A percentile compares a stretch with the other conserved stretches of the same genome.
phyloP scores from a whole-genome alignment of 2,113 vertebrate species.

The Pavo muticus region DNA sequence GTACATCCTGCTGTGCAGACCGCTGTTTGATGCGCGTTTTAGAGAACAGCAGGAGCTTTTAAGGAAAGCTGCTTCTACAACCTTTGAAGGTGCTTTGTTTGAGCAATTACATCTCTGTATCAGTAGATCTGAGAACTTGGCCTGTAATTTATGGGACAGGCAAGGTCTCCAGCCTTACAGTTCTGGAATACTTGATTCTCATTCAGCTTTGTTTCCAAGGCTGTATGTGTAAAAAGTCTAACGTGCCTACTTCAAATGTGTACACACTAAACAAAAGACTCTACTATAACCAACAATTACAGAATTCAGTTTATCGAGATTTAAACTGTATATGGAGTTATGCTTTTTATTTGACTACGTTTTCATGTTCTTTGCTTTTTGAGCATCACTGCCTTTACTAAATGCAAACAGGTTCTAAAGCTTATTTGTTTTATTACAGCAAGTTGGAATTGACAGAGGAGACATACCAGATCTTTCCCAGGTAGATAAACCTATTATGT shows the following conservation, averaged over 20 bases:
- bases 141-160: rapidly evolving
- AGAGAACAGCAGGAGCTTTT: neutral
- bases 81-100: neutral
- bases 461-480: conserved; percentile 97
- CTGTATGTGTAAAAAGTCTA: neutral
- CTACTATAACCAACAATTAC: neutral
- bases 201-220: neutral
- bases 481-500: conserved; percentile 76
- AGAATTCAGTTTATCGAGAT: neutral
- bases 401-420: conserved; percentile 23
- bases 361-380: neutral
- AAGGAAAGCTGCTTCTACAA: neutral
- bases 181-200: neutral
- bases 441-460: conserved; percentile 98
- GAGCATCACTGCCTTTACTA: neutral
- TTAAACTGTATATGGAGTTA: neutral
- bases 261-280: neutral
- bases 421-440: conserved; percentile 81
- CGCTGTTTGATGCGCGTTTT: neutral
- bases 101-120: neutral
- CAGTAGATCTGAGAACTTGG: neutral
- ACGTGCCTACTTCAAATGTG: neutral
- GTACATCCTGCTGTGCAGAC: neutral
- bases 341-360: neutral
- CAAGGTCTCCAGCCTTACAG: neutral